Evolutionary conservation across 1,140 invertebrate genomes (phyloP).

Genomic region (Linepithema humile): DNA sequence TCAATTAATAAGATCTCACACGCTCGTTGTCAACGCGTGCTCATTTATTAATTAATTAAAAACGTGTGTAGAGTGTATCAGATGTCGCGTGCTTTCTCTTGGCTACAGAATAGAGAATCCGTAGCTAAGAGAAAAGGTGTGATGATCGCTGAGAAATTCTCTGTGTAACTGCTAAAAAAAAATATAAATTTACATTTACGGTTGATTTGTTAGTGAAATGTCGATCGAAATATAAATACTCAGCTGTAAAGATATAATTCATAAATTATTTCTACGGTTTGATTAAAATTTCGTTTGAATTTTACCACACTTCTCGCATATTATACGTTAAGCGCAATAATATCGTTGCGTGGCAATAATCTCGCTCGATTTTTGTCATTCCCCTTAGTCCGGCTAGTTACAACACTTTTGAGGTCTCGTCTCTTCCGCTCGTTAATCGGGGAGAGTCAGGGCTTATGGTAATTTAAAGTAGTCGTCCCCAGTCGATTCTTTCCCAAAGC

Average conservation of each 20-base stretch:
- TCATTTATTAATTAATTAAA: constrained; percentile 43
- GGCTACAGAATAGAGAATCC: neutral
- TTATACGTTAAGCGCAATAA: neutral
- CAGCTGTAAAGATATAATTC: neutral
- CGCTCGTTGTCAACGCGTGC: constrained; percentile 49
- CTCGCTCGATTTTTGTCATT: constrained; percentile 22
- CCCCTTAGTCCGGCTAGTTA: constrained; percentile 28
- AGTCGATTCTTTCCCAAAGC: constrained; percentile 83
- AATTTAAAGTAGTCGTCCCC: constrained; percentile 76
- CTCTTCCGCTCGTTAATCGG: constrained; percentile 77
- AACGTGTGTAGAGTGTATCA: neutral
- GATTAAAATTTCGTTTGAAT: neutral
- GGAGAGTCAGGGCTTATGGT: constrained; percentile 77
- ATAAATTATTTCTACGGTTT: neutral
- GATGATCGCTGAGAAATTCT: too few species aligned
- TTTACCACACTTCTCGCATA: neutral
- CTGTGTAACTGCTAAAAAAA: too few species aligned
- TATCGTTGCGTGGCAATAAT: neutral
- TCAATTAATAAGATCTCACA: constrained; percentile 49
- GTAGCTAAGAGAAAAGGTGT: constrained; percentile 15
- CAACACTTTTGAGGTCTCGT: constrained; percentile 80
- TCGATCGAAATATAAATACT: neutral
- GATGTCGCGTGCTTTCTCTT: constrained; percentile 31
- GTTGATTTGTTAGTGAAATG: too few species aligned
- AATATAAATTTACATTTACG: too few species aligned